phyloP scores from a whole-genome alignment of 1,140 invertebrate species.

The Panonychus citri region DNA sequence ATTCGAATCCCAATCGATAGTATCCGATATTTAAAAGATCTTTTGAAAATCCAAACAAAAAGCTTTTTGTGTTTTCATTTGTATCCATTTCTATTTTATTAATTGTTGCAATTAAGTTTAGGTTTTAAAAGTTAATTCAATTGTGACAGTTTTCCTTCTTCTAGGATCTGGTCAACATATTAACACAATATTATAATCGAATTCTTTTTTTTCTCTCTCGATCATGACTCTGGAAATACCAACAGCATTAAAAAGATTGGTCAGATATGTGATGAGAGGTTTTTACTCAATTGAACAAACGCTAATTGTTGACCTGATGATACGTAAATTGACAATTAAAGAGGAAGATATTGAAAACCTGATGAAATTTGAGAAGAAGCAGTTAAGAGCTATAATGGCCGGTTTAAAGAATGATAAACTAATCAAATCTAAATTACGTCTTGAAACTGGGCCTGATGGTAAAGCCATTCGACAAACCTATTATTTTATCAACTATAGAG shows the following conservation, averaged over 20 bases:
- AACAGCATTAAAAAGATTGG: conserved; percentile 66
- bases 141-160: too few relatives aligned
- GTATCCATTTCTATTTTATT: too few relatives aligned
- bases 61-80: too few relatives aligned
- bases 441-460: conserved; percentile 84
- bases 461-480: conserved; percentile 91
- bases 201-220: neutral
- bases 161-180: too few relatives aligned
- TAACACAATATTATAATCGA: neutral
- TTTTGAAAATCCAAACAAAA: too few relatives aligned
- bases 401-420: conserved; percentile 77
- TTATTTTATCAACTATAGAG: conserved; percentile 92
- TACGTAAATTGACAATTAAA: conserved; percentile 84
- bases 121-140: too few relatives aligned
- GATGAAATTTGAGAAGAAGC: conserved; percentile 80
- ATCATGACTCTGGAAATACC: conserved; percentile 36
- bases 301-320: conserved; percentile 79
- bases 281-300: conserved; percentile 84
- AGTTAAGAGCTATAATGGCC: conserved; percentile 60
- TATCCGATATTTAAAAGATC: too few relatives aligned
- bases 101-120: too few relatives aligned
- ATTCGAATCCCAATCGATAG: too few relatives aligned
- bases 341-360: conserved; percentile 87
- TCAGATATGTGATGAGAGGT: conserved; percentile 62
- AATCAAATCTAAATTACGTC: conserved; percentile 67